These are phyloP conservation scores for Drosophila guanche DNA, from an alignment of 1,140 invertebrate species.

Conservation along the genomic window DNA sequence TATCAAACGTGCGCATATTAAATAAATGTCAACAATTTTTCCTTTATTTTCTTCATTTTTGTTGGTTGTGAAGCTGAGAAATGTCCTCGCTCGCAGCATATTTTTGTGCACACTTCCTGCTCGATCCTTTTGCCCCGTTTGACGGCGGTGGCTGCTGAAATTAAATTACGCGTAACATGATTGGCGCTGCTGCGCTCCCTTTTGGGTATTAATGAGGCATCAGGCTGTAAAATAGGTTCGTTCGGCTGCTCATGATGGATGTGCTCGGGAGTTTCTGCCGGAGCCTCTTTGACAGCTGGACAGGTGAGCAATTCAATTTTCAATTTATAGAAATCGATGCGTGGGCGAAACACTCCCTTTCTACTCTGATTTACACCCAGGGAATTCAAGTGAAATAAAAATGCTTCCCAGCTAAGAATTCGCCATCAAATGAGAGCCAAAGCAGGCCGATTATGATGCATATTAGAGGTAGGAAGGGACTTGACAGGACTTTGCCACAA, in stretches of 20 bases:
- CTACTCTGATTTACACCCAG: constrained; percentile 22
- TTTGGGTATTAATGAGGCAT: constrained; percentile 78
- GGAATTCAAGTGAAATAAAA: constrained; percentile 37
- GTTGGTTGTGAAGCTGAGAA: constrained; percentile 25
- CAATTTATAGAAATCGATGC: constrained; percentile 35
- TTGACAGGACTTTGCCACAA: constrained; percentile 7
- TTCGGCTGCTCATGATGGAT: constrained; percentile 55
- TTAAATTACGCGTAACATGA: constrained; percentile 81
- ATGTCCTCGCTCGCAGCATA: neutral
- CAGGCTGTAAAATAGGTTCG: constrained; percentile 50
- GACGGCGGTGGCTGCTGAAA: constrained; percentile 48
- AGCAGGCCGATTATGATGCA: neutral
- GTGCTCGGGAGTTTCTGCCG: constrained; percentile 31
- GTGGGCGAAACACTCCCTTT: constrained; percentile 26
- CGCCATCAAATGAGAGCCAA: neutral
- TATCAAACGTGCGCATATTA: constrained; percentile 83
- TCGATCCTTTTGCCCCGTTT: constrained; percentile 11
- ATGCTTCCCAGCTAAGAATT: constrained; percentile 4
- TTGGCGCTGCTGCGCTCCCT: constrained; percentile 56
- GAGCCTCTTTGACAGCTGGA: constrained; percentile 42
- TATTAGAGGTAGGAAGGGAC: too few species aligned
- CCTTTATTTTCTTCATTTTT: too few species aligned
- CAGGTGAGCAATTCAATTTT: constrained; percentile 55
- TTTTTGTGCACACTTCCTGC: constrained; percentile 58
- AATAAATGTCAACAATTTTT: constrained; percentile 79